These are phyloP conservation scores for Pipra filicauda DNA, from an alignment of 2,113 vertebrate genomes.

Conservation along the genomic window DNA sequence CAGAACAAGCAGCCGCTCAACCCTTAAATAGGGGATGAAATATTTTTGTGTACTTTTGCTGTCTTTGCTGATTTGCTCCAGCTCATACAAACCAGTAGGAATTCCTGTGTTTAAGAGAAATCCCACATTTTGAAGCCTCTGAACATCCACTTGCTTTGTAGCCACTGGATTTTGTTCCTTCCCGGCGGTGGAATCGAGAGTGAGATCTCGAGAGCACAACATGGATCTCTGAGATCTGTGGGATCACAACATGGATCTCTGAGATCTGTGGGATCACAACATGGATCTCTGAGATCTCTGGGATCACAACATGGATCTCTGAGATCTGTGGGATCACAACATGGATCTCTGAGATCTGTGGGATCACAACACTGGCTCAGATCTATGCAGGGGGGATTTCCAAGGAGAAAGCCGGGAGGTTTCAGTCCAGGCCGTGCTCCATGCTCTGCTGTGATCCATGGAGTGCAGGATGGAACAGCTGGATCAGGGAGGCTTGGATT, in stretches of 20 bases:
- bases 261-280: too few species aligned
- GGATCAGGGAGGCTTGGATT: rapidly evolving
- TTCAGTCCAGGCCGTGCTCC: rapidly evolving
- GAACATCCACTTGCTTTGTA: background rate
- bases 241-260: background rate
- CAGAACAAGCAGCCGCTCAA: background rate
- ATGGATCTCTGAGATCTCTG: background rate
- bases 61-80: background rate
- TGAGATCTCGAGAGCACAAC: background rate
- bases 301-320: background rate
- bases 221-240: background rate
- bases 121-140: background rate
- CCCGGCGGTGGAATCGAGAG: rapidly evolving
- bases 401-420: background rate
- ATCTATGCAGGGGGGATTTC: background rate
- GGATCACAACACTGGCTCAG: background rate
- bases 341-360: background rate
- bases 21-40: background rate
- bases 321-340: too few species aligned
- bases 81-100: rapidly evolving
- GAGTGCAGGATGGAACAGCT: rapidly evolving
- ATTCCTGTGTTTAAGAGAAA: background rate
- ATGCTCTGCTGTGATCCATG: background rate
- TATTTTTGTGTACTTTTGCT: background rate
- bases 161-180: background rate